A percentile compares a stretch with the other conserved stretches of the same genome.
Conservation (phyloP, 2,888 invertebrate species). For the Atrina japonica region DNA sequence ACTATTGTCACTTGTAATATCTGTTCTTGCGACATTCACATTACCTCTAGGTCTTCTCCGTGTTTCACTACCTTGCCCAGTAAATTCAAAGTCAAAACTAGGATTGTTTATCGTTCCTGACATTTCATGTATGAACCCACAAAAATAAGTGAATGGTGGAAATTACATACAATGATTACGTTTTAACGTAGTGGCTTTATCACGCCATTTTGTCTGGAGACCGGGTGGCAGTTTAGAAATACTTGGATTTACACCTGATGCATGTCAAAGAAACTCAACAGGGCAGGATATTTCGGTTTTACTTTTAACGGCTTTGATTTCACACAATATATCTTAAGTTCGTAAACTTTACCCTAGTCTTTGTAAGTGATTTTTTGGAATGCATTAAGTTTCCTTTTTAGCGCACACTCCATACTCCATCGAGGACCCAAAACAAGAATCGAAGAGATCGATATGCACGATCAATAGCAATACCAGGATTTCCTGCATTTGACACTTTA, state of each 20-base stretch:
- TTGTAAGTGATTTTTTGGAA: constrained; percentile 12
- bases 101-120: constrained; percentile 17
- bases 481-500: constrained; percentile 16
- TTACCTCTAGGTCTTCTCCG: too few species aligned
- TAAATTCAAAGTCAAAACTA: constrained; percentile 21
- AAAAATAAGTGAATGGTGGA: constrained; percentile 13
- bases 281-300: not conserved
- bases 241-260: constrained; percentile 18
- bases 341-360: constrained; percentile 9
- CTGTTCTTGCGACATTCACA: too few species aligned
- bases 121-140: constrained; percentile 27
- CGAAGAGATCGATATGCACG: constrained; percentile 10
- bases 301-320: constrained; percentile 18
- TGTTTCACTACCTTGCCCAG: too few species aligned
- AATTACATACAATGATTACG: constrained; percentile 1
- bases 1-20: too few species aligned
- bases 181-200: constrained; percentile 14
- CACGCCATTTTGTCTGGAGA: constrained; percentile 23
- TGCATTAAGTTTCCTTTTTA: constrained; percentile 19
- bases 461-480: not conserved
- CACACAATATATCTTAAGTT: constrained; percentile 19
- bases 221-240: constrained; percentile 12
- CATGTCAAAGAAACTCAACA: constrained; percentile 4
- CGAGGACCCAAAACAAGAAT: constrained; percentile 16
- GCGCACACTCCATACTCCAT: constrained; percentile 7